Conservation (phyloP, 2,888 invertebrate species). For the Conops quadrifasciatus region DNA sequence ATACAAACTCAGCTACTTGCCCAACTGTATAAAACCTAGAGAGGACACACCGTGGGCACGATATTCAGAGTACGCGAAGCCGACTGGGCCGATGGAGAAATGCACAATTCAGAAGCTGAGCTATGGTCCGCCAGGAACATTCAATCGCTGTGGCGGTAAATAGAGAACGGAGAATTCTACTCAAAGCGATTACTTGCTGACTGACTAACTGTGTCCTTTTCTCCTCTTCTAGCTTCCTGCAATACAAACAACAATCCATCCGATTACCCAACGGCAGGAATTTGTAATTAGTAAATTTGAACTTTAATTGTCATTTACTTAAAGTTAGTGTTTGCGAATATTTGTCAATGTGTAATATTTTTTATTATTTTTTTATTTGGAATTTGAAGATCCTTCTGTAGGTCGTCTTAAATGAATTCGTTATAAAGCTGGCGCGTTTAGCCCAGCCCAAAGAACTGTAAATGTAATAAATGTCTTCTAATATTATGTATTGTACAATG, state of each 20-base stretch:
- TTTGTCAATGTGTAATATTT: slow-evolving; percentile 20
- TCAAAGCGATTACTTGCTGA: not conserved
- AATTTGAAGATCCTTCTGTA: too few relatives aligned
- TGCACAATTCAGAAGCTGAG: slow-evolving; percentile 73
- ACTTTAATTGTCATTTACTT: slow-evolving; percentile 26
- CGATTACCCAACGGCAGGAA: slow-evolving; percentile 58
- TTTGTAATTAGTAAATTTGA: slow-evolving; percentile 49
- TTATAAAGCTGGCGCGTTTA: too few relatives aligned
- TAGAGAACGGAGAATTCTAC: not conserved
- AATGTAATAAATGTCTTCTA: too few relatives aligned
- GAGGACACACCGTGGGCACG: slow-evolving; percentile 59
- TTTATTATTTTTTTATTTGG: slow-evolving; percentile 21
- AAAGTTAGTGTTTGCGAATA: slow-evolving; percentile 31
- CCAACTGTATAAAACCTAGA: slow-evolving; percentile 63
- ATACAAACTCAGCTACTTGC: slow-evolving; percentile 69
- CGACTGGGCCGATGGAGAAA: slow-evolving; percentile 59
- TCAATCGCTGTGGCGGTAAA: slow-evolving; percentile 58
- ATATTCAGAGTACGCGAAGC: slow-evolving; percentile 53
- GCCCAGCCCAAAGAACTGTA: too few relatives aligned
- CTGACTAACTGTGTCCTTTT: not conserved
- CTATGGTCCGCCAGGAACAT: slow-evolving; percentile 69
- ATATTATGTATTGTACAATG: too few relatives aligned
- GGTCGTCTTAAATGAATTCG: slow-evolving; percentile 7
- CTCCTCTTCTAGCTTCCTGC: slow-evolving; percentile 40
- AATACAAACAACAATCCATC: slow-evolving; percentile 40